Percentiles rank a stretch among this genome's conserved stretches.
Conservation (phyloP, 2,888 invertebrate species). For the Drymonia ruficornis region DNA sequence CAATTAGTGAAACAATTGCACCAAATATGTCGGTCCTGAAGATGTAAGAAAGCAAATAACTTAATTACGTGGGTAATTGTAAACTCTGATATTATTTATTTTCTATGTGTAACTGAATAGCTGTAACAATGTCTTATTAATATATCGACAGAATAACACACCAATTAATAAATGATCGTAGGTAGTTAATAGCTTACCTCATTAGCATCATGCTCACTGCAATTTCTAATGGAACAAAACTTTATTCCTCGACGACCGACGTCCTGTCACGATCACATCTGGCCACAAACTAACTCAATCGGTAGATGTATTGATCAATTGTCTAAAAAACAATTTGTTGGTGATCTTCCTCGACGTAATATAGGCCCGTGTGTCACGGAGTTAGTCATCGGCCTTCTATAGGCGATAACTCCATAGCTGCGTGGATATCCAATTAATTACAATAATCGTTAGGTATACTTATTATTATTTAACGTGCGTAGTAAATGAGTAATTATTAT, state of each 20-base stretch:
- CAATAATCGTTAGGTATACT: constrained; percentile 18
- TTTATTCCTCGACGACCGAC: no score
- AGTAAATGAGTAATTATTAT: not conserved
- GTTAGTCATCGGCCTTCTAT: constrained; percentile 60
- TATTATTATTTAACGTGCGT: not conserved
- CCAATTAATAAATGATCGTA: no score
- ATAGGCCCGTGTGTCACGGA: constrained; percentile 45
- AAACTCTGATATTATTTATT: no score
- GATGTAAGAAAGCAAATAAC: no score
- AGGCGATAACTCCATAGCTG: constrained; percentile 29
- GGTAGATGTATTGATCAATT: not conserved
- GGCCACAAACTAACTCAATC: not conserved
- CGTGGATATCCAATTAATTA: constrained; percentile 31
- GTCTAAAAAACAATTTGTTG: constrained; percentile 4
- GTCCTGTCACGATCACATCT: not conserved
- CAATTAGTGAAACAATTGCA: no score
- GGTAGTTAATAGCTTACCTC: not conserved
- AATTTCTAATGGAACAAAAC: not conserved
- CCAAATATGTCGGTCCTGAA: no score
- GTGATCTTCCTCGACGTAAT: constrained; percentile 37
- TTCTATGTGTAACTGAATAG: no score
- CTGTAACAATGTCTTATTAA: no score
- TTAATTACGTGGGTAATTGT: no score
- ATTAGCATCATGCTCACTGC: not conserved
- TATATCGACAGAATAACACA: no score